Base-by-base conservation (phyloP, 1,140 invertebrate genomes). In the Vanessa atalanta region DNA sequence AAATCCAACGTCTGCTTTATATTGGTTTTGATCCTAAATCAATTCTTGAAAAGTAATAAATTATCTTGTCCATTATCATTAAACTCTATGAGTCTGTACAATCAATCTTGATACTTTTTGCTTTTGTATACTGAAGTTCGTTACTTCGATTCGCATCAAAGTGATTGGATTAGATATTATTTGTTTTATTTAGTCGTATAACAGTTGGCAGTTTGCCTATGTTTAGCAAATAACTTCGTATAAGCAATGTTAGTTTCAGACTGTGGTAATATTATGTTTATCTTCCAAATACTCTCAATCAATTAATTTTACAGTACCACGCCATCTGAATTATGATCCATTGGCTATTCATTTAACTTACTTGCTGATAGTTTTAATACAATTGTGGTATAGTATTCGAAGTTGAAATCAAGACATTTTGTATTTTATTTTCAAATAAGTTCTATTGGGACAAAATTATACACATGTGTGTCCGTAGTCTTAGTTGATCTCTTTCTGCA, bases 161-260 rank as follows among this genome's bases (percentile, higher is more conserved):
- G 51, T 53, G n/a, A 53, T 53, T 53, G 51, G 51, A 53, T 53
- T 53, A 53, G 51, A 53, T 53, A 53, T 53, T 53, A 43, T 53
- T 53, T 53, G 51, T 53, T 53, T 53, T 16, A 16, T 53, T 16
- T 53, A 53, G 51, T 50, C 48, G 48, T 43, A 43, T 9, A 43
- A 8, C 37, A 43, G 37, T 50, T 50, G 48, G 48, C 48, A 50
- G 48, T 50, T 14, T 15, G 48, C 48, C 48, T 50, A 7, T 50
- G 12, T 50, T 50, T 50, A 50, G 13, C 5, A n/a, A 50, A 43
- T 43, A 43, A 14, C 48, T n/a, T 50, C 15, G 13, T 50, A 50
- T n/a, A n/a, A 50, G 14, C 14, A 50, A 50, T 50, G 48, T n/a
- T 14, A 13, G 48, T 50, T 15, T 43, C 13, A 14, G 48, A 50